Evolutionary conservation across 2,888 invertebrate genomes (phyloP), one percentile per base, ranked within the genome.

Genomic region (Oconnorella tubifera): DNA sequence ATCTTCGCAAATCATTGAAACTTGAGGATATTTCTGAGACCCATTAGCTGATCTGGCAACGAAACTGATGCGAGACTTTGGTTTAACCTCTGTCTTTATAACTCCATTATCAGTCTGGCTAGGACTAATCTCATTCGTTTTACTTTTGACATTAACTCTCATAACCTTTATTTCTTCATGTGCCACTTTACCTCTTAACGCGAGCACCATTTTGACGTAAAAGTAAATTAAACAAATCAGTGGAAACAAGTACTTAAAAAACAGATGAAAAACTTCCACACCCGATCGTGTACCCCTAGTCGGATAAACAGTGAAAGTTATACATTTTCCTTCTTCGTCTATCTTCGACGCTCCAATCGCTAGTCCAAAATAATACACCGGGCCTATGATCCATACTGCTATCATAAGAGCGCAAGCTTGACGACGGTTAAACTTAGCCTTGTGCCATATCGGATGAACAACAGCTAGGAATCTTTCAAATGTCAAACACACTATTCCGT

Each of bases 221-320:
- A 60, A 70, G 51, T 50, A 61, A 56, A 58, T 48, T n/a, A 70
- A 33, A 51, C 66, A 28, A n/a, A 33, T 23, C 1, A 70, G 60
- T 3, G 71, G 71, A 1, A 67, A 19, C 27, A 70, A 25, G 57
- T 67, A 71, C 53, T 67, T 66, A 1, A 71, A 19, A 32, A 67
- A 4, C n/a, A 67, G 56, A 2, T 63, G 59, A n/a, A 67, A 23
- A 3, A 70, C 55, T 1, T 68, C 67, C 14, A 63, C 62, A n/a
- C 59, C 29, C 6, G 51, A 31, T 27, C 29, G 53, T 2, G 55
- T 55, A 3, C 29, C 40, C 19, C 25, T 25, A 31, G 32, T 40
- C 0, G 70, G 68, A 62, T 62, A 70, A 33, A 62, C 23, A n/a
- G 64, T 29, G 59, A 61, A 68, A 28, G 62, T 29, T 10, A 25